Base-by-base conservation (phyloP, 2,797 vertebrate species). In the Scarus forsteni region DNA sequence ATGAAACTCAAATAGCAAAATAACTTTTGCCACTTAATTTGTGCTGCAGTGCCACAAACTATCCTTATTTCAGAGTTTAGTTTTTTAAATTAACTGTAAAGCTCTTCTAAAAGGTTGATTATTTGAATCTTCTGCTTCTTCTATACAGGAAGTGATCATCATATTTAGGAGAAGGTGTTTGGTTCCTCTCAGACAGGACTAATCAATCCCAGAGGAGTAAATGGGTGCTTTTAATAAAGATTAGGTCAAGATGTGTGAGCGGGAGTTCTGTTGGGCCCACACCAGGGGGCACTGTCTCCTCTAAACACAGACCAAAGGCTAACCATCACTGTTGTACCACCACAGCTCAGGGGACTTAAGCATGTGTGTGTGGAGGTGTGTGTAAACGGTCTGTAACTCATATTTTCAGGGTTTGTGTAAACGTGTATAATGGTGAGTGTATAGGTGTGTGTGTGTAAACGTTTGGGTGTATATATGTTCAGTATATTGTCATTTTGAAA, bases 281-380 rank as follows among this genome's bases (percentile, higher is more conserved):
- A 92, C 90, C 90, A 94, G 93, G 93, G 93, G 93, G 93, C 93
- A 93, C 92, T 94, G 89, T 94, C 91, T 92, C 91, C 92, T 92
- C 90, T 93, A 81, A 56, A 78, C 91, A 89, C 76, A 79, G 75
- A 85, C 77, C 70, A 79, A 18, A 54, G 63, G 65, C 70, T 54
- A 63, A 75, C 58, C 66, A 67, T 67, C 53, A 67, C 57, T 74
- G 51, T 64, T 77, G 64, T 74, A 81, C 61, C 11, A 50, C 3
- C 46, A 69, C 53, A 27, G 27, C 27, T 27, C 27, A 27, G 4
- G 27, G 4, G 27, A 27, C 19, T 19, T 50, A 57, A 43, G 50
- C 53, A 49, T 55, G 60, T 40, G 61, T 65, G 58, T 51, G 48
- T 60, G 43, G 53, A 45, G 16, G 52, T 52, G n/a, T 44, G 39